Conservation (phyloP, 2,113 vertebrate species). For the Phodopus roborovskii region DNA sequence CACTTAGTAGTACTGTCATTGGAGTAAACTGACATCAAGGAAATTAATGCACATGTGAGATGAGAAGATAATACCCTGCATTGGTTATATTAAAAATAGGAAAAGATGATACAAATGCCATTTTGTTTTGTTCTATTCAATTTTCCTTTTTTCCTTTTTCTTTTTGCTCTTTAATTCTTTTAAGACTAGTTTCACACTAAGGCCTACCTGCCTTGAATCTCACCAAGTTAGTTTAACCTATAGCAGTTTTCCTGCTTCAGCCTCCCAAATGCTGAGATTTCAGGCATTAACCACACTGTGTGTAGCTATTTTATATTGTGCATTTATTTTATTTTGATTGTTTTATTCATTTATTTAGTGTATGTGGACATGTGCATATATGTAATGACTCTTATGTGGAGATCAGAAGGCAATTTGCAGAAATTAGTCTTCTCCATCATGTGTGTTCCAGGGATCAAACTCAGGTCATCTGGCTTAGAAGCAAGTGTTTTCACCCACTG, state of each 20-base stretch:
- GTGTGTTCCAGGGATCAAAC: not conserved
- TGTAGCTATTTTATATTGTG: not conserved
- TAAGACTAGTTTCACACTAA: not conserved
- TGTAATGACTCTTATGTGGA: not conserved
- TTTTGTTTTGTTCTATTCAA: constrained; percentile 12
- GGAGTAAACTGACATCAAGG: not conserved
- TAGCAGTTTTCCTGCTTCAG: not conserved
- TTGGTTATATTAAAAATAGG: constrained; percentile 23
- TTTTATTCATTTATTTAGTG: not conserved
- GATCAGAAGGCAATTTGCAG: not conserved
- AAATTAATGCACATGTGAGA: not conserved
- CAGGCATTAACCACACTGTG: no score
- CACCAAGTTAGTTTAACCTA: not conserved
- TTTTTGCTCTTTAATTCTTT: not conserved
- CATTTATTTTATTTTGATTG: not conserved
- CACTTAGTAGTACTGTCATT: not conserved
- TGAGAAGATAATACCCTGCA: not conserved
- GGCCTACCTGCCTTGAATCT: not conserved
- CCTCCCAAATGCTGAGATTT: not conserved
- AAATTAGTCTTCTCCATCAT: not conserved
- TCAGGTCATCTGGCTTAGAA: not conserved
- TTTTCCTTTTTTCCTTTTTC: not conserved
- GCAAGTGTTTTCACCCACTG: not conserved
- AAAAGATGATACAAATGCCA: not conserved
- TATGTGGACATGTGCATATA: no score